Percentiles rank a stretch among this genome's conserved stretches.
Evolutionary conservation across 2,113 vertebrate genomes (phyloP).

Genomic region (Entelurus aequoreus): DNA sequence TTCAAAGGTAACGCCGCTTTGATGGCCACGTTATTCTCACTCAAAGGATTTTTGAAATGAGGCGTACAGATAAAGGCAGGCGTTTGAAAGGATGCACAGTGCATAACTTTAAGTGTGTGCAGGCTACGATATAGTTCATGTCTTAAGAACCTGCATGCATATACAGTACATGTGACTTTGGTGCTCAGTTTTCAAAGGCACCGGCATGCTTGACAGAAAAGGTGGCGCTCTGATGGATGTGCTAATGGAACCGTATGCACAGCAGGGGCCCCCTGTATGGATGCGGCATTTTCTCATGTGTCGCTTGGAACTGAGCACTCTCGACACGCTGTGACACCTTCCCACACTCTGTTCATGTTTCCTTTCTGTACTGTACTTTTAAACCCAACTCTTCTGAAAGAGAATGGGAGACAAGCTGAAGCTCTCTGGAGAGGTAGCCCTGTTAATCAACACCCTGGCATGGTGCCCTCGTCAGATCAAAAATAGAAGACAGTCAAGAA

Average conservation of each 20-base stretch:
- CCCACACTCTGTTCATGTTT: constrained; percentile 44
- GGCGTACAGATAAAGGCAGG: constrained; percentile 51
- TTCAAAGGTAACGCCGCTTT: constrained; percentile 83
- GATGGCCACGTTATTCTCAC: constrained; percentile 77
- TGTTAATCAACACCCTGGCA: constrained; percentile 77
- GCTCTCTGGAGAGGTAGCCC: constrained; percentile 63
- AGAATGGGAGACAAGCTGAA: constrained; percentile 73
- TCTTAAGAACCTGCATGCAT: constrained; percentile 17
- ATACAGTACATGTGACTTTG: constrained; percentile 15
- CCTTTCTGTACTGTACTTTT: constrained; percentile 46
- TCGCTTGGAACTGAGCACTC: constrained; percentile 21
- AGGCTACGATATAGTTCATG: constrained; percentile 1
- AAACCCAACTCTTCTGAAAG: constrained; percentile 63
- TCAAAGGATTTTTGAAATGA: constrained; percentile 83
- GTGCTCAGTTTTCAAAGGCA: constrained; percentile 9
- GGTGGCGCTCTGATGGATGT: constrained; percentile 10
- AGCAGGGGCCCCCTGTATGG: constrained; percentile 24
- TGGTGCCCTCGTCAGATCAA: constrained; percentile 67
- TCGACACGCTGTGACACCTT: constrained; percentile 50
- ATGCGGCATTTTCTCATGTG: constrained; percentile 36
- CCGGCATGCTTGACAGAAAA: constrained; percentile 18
- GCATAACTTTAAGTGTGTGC: constrained; percentile 17
- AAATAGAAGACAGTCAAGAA: constrained; percentile 66
- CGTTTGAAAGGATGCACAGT: constrained; percentile 56
- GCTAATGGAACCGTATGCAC: constrained; percentile 32